Evolutionary conservation across 2,888 invertebrate species (phyloP).

Genomic region (Disparrhopalites patrizii): DNA sequence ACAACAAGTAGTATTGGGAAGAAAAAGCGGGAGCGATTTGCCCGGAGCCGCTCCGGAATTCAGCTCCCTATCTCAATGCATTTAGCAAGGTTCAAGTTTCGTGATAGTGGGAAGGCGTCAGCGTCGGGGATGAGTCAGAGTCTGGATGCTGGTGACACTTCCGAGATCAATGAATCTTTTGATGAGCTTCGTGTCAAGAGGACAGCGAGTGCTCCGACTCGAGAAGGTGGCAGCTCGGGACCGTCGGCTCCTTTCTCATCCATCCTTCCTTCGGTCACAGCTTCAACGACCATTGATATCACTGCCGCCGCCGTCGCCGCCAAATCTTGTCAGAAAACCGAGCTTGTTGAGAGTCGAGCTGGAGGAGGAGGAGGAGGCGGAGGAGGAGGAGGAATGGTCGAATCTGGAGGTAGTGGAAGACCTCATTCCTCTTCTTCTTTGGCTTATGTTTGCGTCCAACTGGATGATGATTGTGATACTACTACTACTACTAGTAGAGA

Average conservation of each 20-base stretch:
- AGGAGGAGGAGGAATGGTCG: not conserved
- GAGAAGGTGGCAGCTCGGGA: slow-evolving; percentile 34
- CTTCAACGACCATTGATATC: not conserved
- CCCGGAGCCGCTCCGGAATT: slow-evolving; percentile 43
- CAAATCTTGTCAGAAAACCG: slow-evolving; percentile 25
- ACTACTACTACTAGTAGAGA: too few relatives aligned
- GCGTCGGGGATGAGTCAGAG: slow-evolving; percentile 43
- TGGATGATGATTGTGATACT: slow-evolving; percentile 41
- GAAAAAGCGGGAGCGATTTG: slow-evolving; percentile 46
- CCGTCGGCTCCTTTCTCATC: slow-evolving; percentile 17
- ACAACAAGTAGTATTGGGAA: slow-evolving; percentile 35
- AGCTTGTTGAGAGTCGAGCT: slow-evolving; percentile 26
- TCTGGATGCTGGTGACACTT: slow-evolving; percentile 41
- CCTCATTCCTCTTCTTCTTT: slow-evolving; percentile 30
- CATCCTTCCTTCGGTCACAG: not conserved
- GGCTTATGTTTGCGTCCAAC: slow-evolving; percentile 43
- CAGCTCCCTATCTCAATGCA: slow-evolving; percentile 39
- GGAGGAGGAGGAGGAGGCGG: slow-evolving; percentile 20
- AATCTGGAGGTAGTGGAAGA: not conserved
- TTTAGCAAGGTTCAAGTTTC: slow-evolving; percentile 43
- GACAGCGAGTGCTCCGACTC: slow-evolving; percentile 42
- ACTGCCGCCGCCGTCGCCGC: not conserved
- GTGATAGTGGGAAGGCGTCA: slow-evolving; percentile 41
- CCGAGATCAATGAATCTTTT: slow-evolving; percentile 40
- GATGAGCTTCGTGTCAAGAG: slow-evolving; percentile 43